Base-by-base conservation (phyloP, 2,888 invertebrate species). In the Cosmopolites sordidus region DNA sequence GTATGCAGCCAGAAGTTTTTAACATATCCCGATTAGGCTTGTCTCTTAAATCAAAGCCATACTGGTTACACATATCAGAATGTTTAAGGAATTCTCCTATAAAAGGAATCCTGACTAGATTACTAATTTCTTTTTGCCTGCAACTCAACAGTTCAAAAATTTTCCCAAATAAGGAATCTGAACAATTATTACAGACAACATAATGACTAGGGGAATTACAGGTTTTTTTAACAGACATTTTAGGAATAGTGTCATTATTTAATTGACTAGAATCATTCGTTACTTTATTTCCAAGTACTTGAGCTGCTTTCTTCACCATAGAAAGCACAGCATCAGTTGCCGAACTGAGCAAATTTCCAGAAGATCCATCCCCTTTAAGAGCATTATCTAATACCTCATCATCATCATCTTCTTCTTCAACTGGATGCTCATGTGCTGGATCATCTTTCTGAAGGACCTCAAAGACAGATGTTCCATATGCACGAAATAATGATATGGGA, bases 401-500 rank as follows among this genome's bases (percentile, higher is more conserved):
- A 56, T 87, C 86, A 56, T 81, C 80, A 61, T 83, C 84, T 56
- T 86, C 84, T 22, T 84, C 79, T 45, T 84, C 84, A 30, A 80
- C 81, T 51, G 79, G 78, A 39, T 78, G 75, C n/a, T 80, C 78
- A 60, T 83, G 84, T 49, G 79, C 79, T 12, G 85, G 82, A 63
- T 85, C 87, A 69, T 90, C 91, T 47, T 89, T 90, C 69, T 90
- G 90, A 43, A 92, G 75, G 1, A 91, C 92, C 72, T 92, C 92
- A 69, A 89, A 92, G 69, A 95, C 95, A 11, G 92, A 93, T 1
- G 92, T 92, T 14, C 96, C 97, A 69, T 89, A 95, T 1, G 93
- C 91, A 56, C 91, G 85, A 72, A 99, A 91, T 44, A 96, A 78
- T n/a, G 95, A 96, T 59, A 99, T 80, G 0, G 99, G 98, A 71